Evolutionary conservation across 2,113 vertebrate species (phyloP), one percentile per base, ranked within the genome.

Genomic region (Paramisgurnus dabryanus): DNA sequence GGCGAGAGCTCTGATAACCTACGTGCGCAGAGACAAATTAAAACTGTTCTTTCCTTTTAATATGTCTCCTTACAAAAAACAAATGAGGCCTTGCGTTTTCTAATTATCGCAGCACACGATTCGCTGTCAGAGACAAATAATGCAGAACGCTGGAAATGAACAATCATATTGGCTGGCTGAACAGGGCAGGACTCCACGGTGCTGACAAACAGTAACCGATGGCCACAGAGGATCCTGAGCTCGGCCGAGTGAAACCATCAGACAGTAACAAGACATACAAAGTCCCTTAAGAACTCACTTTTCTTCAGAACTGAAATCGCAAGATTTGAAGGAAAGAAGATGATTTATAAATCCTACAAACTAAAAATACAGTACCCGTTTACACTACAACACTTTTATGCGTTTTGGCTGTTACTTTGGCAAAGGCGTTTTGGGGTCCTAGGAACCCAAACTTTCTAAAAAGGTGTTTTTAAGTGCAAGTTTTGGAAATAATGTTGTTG

Each of bases 121-220:
- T 57, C 61, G 12, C 53, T 67, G 73, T 78, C 61, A 80, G 27
- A 67, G 55, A 67, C 43, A 84, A 84, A 80, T 53, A 67, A 53
- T 58, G 66, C 74, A 50, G 71, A 49, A 60, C 43, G 8, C 34
- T 67, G 15, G 69, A 79, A 92, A 92, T 92, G 90, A 91, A 90
- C 88, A 91, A 89, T 93, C 90, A 92, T 86, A 87, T 87, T 84
- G 86, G 88, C 89, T 88, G 88, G 85, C 87, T 90, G 89, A 89
- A 85, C 80, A 88, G 87, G 87, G 84, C 87, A 88, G 78, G 72
- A 76, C 80, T 76, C 72, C 5, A 45, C 78, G 79, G 86, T 86
- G 86, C 88, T 86, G 64, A 60, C 3, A 5, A 45, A 55, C 45
- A 66, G 18, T 91, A 90, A 93, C 85, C 91, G 89, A 93, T 92